A percentile compares a stretch with the other conserved stretches of the same genome.
phyloP scores from a whole-genome alignment of 1,140 invertebrate genomes.

The Drosophila lacertosa region DNA sequence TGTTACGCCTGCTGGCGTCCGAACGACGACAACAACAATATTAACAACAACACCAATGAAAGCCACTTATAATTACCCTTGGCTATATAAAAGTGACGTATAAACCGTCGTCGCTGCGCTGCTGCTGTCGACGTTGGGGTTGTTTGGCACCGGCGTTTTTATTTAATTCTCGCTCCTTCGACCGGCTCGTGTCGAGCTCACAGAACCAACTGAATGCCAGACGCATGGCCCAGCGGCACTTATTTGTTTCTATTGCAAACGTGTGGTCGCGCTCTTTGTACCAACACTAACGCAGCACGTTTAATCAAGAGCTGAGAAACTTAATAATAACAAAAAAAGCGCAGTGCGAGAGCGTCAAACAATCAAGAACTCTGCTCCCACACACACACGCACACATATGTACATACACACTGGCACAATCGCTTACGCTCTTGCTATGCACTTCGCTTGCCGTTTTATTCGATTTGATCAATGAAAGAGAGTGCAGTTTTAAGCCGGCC shows the following conservation, averaged over 20 bases:
- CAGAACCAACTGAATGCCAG: constrained; percentile 61
- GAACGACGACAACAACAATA: constrained; percentile 23
- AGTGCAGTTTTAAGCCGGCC: neutral
- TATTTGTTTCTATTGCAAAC: constrained; percentile 60
- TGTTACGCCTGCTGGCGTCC: constrained; percentile 51
- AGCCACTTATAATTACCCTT: constrained; percentile 78
- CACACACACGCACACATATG: neutral
- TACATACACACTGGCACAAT: neutral
- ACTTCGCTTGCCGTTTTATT: neutral
- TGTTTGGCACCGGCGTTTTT: constrained; percentile 5
- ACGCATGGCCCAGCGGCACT: constrained; percentile 48
- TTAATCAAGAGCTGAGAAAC: constrained; percentile 18
- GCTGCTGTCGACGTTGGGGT: constrained; percentile 29
- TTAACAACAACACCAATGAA: constrained; percentile 41
- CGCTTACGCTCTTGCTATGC: neutral
- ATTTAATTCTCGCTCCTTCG: constrained; percentile 8
- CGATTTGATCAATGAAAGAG: constrained; percentile 27
- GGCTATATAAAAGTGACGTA: constrained; percentile 27
- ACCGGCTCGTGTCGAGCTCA: constrained; percentile 62
- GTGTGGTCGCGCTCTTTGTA: constrained; percentile 1
- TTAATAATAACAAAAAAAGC: constrained; percentile 6
- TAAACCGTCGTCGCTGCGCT: too few species aligned
- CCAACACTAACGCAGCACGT: constrained; percentile 4
- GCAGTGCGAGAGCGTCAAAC: neutral
- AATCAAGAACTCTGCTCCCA: neutral